A percentile compares a stretch with the other conserved stretches of the same genome.
phyloP scores from a whole-genome alignment of 2,797 vertebrate genomes.

The Acanthopagrus latus region DNA sequence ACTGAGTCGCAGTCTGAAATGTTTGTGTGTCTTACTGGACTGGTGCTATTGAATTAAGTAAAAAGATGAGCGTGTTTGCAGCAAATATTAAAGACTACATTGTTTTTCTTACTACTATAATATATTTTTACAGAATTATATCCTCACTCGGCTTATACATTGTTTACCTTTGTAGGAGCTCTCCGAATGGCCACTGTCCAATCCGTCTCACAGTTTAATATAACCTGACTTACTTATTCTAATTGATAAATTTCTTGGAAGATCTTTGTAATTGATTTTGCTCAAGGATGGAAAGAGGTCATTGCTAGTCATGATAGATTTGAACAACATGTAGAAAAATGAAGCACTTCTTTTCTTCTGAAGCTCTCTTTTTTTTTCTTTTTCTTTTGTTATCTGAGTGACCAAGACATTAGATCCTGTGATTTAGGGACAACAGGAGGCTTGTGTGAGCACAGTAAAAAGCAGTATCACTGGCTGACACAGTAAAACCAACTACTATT shows the following conservation, averaged over 20 bases:
- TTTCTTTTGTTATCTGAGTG: not conserved
- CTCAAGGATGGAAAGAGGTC: not conserved
- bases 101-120: no score
- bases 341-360: conserved; percentile 1
- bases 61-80: not conserved
- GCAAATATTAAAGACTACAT: not conserved
- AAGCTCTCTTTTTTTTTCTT: not conserved
- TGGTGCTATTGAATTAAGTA: not conserved
- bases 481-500: no score
- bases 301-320: not conserved
- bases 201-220: not conserved
- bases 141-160: not conserved
- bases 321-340: not conserved
- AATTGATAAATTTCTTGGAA: not conserved
- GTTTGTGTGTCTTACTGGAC: not conserved
- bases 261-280: not conserved
- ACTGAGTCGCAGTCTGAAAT: not conserved
- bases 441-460: not conserved
- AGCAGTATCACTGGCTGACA: not conserved
- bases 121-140: no score
- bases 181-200: not conserved
- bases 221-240: not conserved
- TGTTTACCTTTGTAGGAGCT: not conserved
- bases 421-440: not conserved
- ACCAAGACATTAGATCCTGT: not conserved